Conservation (phyloP, 2,797 vertebrate genomes). For the Galaxias olidus region DNA sequence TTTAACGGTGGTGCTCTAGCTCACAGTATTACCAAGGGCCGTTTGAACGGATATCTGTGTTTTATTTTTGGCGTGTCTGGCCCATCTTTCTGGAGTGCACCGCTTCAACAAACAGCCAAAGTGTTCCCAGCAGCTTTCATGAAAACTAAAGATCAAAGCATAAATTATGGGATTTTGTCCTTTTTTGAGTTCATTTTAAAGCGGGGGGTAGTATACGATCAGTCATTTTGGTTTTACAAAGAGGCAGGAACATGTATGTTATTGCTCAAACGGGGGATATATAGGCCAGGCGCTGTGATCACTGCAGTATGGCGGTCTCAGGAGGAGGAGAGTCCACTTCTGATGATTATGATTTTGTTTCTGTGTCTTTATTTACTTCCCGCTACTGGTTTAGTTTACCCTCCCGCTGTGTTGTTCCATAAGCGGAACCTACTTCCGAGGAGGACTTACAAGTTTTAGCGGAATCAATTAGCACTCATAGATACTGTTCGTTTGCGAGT, state of each 20-base stretch:
- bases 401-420: constrained; percentile 26
- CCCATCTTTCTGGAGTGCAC: constrained; percentile 63
- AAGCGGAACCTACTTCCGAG: constrained; percentile 43
- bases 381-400: neutral
- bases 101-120: constrained; percentile 61
- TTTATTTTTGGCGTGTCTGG: constrained; percentile 43
- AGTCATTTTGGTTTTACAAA: constrained; percentile 53
- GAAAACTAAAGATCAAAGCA: constrained; percentile 68
- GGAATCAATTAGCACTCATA: constrained; percentile 51
- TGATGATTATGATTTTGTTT: constrained; percentile 1
- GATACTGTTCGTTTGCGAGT: constrained; percentile 9
- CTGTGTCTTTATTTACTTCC: neutral
- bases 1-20: neutral
- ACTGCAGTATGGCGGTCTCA: constrained; percentile 51
- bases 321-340: constrained; percentile 34
- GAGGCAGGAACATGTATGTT: constrained; percentile 46
- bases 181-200: constrained; percentile 55
- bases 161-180: constrained; percentile 59
- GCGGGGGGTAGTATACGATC: constrained; percentile 32
- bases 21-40: constrained; percentile 36
- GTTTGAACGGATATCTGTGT: constrained; percentile 18
- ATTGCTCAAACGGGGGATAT: constrained; percentile 63
- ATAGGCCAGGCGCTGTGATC: constrained; percentile 61
- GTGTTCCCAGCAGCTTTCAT: constrained; percentile 59
- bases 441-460: constrained; percentile 46